phyloP scores from a whole-genome alignment of 1,140 invertebrate genomes.

The Drosophila grimshawi region DNA sequence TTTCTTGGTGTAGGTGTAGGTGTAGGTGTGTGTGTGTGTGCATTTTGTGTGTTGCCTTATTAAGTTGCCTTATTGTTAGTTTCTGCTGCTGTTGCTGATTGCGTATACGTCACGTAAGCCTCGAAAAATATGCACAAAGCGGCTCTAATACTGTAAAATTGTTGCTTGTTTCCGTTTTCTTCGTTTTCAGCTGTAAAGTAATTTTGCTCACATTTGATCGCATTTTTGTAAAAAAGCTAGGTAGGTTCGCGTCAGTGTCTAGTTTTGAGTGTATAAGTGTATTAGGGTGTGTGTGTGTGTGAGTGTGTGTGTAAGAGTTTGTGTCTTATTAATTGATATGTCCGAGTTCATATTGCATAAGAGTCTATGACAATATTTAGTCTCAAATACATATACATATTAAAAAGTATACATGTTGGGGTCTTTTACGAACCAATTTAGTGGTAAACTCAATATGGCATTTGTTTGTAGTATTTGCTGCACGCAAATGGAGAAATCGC shows the following conservation, averaged over 20 bases:
- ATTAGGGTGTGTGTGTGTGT: constrained; percentile 27
- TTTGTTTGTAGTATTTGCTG: constrained; percentile 33
- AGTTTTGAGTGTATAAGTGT: constrained; percentile 38
- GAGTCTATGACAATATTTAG: constrained; percentile 69
- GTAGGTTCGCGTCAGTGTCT: constrained; percentile 77
- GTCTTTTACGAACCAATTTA: constrained; percentile 3
- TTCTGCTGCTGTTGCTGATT: constrained; percentile 64
- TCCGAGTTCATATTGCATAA: constrained; percentile 75
- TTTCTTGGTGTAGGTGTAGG: not conserved
- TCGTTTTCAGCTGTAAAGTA: constrained; percentile 65
- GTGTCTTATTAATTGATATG: constrained; percentile 79
- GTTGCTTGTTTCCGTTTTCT: constrained; percentile 56
- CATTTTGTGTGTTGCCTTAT: not conserved
- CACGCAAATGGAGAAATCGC: constrained; percentile 67
- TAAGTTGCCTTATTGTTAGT: constrained; percentile 41
- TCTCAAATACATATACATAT: constrained; percentile 80
- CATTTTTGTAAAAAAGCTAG: constrained; percentile 74
- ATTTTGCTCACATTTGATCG: constrained; percentile 74
- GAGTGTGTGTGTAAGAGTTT: constrained; percentile 41
- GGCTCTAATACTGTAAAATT: constrained; percentile 82
- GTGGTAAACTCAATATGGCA: constrained; percentile 7
- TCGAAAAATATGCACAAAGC: constrained; percentile 80
- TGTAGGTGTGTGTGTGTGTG: constrained; percentile 32
- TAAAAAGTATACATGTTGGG: constrained; percentile 74
- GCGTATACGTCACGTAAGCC: constrained; percentile 79